Conservation (phyloP, 2,888 invertebrate species). For the Antheraea yamamai region DNA sequence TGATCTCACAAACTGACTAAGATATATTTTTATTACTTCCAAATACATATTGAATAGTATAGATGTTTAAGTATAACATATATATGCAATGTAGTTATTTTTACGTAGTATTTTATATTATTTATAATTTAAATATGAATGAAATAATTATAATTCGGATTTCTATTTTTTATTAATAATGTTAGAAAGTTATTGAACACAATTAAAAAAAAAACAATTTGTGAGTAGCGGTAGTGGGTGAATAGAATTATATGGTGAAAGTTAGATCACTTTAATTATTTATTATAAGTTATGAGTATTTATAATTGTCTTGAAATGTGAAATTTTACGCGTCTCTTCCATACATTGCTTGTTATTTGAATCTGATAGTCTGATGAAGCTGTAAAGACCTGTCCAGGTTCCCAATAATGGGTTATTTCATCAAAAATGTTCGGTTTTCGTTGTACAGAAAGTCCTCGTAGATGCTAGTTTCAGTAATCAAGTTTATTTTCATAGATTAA, state of each 20-base stretch:
- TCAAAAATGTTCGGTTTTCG: too few relatives aligned
- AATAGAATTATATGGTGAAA: background rate
- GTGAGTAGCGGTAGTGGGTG: background rate
- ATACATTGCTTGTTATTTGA: too few relatives aligned
- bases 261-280: background rate
- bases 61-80: background rate
- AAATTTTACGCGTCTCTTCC: too few relatives aligned
- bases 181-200: background rate
- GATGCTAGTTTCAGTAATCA: too few relatives aligned
- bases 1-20: slow-evolving; percentile 1
- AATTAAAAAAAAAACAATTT: background rate
- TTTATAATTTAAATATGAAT: background rate
- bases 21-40: background rate
- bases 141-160: background rate
- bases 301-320: too few relatives aligned
- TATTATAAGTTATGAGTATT: too few relatives aligned
- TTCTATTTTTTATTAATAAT: background rate
- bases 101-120: background rate
- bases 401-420: too few relatives aligned
- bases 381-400: too few relatives aligned
- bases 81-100: background rate
- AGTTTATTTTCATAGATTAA: too few relatives aligned
- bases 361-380: too few relatives aligned
- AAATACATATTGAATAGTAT: background rate
- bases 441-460: too few relatives aligned